phyloP scores from a whole-genome alignment of 2,113 vertebrate species.

The Corythoichthys haematopterus region DNA sequence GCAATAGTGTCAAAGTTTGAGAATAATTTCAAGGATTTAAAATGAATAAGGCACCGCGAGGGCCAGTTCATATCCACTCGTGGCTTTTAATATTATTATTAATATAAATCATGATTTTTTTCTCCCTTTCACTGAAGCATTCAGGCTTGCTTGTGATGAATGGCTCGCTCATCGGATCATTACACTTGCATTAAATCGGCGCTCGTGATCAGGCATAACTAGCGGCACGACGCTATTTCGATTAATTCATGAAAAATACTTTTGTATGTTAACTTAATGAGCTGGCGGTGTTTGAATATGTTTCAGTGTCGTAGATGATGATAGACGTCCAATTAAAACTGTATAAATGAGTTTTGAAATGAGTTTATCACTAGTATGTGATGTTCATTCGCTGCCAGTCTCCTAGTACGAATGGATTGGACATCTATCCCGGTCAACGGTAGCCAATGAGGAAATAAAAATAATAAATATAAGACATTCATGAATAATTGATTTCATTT shows the following conservation, averaged over 20 bases:
- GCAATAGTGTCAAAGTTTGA: neutral
- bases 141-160: constrained; percentile 13
- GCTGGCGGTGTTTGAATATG: too few relatives aligned
- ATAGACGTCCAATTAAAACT: too few relatives aligned
- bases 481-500: too few relatives aligned
- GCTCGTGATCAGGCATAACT: neutral
- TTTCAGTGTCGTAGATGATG: too few relatives aligned
- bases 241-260: neutral
- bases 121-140: neutral
- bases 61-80: neutral
- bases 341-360: too few relatives aligned
- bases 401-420: too few relatives aligned
- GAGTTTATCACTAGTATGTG: too few relatives aligned
- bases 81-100: neutral
- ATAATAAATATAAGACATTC: too few relatives aligned
- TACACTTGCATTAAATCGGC: constrained; percentile 13
- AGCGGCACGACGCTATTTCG: neutral
- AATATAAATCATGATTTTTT: neutral
- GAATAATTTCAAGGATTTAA: neutral
- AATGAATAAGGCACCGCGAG: neutral
- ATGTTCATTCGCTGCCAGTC: too few relatives aligned
- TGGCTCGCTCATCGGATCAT: constrained; percentile 8
- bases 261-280: too few relatives aligned
- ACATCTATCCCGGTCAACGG: too few relatives aligned
- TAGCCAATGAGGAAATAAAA: too few relatives aligned